Percentiles rank a stretch among this genome's conserved stretches.
These are phyloP conservation scores for Tholera decimalis DNA, from an alignment of 2,888 invertebrate genomes.

Conservation along the genomic window DNA sequence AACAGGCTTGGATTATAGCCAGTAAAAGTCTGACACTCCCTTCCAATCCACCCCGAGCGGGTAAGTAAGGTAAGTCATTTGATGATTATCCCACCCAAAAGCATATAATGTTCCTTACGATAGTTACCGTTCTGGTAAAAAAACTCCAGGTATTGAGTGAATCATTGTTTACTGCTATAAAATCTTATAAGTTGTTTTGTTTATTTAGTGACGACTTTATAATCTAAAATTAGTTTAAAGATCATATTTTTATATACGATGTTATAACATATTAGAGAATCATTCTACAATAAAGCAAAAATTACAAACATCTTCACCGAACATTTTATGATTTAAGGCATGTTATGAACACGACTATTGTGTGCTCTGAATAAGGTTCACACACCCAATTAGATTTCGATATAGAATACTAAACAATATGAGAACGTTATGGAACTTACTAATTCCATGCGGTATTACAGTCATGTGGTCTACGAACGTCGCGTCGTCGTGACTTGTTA, in stretches of 20 bases:
- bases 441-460: constrained; percentile 1
- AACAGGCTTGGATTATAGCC: too few relatives aligned
- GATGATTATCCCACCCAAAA: too few relatives aligned
- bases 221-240: too few relatives aligned
- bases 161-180: not conserved
- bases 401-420: constrained; percentile 22
- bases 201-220: not conserved
- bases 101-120: too few relatives aligned
- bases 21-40: too few relatives aligned
- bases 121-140: too few relatives aligned
- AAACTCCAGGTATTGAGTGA: not conserved
- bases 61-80: too few relatives aligned
- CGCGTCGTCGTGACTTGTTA: constrained; percentile 17
- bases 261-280: not conserved
- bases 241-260: not conserved
- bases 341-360: not conserved
- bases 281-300: not conserved
- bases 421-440: not conserved
- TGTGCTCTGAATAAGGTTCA: constrained; percentile 28
- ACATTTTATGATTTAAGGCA: not conserved
- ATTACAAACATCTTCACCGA: not conserved
- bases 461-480: not conserved
- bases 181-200: not conserved
- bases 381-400: constrained; percentile 16
- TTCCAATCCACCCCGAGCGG: too few relatives aligned